Conservation (phyloP, 2,113 vertebrate genomes). For the Barbus barbus region DNA sequence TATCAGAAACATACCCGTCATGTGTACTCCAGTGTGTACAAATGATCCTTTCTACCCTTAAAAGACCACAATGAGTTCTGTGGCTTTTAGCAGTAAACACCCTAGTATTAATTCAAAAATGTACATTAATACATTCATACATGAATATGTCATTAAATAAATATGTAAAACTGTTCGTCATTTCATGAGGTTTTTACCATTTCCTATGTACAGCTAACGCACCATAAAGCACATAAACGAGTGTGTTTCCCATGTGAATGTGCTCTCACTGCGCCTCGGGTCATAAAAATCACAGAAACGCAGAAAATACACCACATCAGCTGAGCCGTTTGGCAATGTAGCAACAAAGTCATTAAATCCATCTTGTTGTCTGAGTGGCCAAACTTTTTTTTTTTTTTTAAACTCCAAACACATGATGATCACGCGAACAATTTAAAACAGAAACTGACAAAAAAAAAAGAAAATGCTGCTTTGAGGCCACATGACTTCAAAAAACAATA, state of each 20-base stretch:
- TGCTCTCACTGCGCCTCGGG: background rate
- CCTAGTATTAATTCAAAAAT: too few relatives aligned
- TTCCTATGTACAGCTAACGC: background rate
- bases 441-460: constrained; percentile 6
- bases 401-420: constrained; percentile 30
- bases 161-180: background rate
- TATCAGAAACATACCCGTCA: background rate
- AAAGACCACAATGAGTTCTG: background rate
- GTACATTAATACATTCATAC: too few relatives aligned
- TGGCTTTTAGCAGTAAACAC: background rate
- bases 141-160: too few relatives aligned
- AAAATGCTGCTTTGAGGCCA: background rate
- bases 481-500: constrained; percentile 11
- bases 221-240: background rate
- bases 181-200: background rate
- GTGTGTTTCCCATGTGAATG: constrained; percentile 7
- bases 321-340: constrained; percentile 7
- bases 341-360: background rate
- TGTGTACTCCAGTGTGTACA: background rate
- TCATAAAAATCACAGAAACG: background rate
- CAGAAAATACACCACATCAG: constrained; percentile 24
- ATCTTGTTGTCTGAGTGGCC: too few relatives aligned
- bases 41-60: background rate
- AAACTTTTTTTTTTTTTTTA: background rate
- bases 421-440: background rate